Conservation (phyloP, 2,797 vertebrate genomes). For the Chelidonichthys spinosus region DNA sequence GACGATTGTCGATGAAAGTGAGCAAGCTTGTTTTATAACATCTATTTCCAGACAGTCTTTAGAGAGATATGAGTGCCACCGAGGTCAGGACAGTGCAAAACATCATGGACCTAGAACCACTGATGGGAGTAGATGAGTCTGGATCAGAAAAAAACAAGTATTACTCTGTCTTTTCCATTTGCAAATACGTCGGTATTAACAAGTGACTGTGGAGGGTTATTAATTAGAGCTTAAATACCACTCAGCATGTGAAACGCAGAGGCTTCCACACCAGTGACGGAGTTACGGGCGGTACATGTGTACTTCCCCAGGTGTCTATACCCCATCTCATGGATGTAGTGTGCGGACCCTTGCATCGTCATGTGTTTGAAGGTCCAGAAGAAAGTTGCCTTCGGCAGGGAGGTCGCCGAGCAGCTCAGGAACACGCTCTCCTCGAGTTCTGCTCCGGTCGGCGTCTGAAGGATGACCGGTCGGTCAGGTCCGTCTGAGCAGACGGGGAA, state of each 20-base stretch:
- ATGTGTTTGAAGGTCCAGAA: slow-evolving; percentile 61
- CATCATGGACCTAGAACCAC: slow-evolving; percentile 48
- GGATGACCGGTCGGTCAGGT: slow-evolving; percentile 54
- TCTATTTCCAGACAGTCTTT: slow-evolving; percentile 28
- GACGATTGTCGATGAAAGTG: not conserved
- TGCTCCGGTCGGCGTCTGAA: slow-evolving; percentile 29
- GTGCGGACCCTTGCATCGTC: not conserved
- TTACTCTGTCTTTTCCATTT: slow-evolving; percentile 35
- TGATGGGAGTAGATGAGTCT: slow-evolving; percentile 47
- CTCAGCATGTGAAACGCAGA: slow-evolving; percentile 36
- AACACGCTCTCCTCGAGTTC: slow-evolving; percentile 55
- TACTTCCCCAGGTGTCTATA: slow-evolving; percentile 59
- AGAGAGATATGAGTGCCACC: slow-evolving; percentile 29
- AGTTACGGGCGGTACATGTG: slow-evolving; percentile 57
- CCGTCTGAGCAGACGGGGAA: slow-evolving; percentile 55
- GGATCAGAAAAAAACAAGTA: slow-evolving; percentile 48
- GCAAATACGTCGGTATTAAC: not conserved
- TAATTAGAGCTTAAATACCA: slow-evolving; percentile 48
- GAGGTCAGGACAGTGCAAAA: slow-evolving; percentile 46
- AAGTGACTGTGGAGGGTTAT: not conserved
- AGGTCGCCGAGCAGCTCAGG: slow-evolving; percentile 60
- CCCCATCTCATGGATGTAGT: slow-evolving; percentile 40
- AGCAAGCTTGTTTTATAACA: not conserved
- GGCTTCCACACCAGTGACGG: slow-evolving; percentile 39
- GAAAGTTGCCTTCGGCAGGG: slow-evolving; percentile 52